Evolutionary conservation across 2,113 vertebrate species (phyloP).

Genomic region (Sturnus vulgaris): DNA sequence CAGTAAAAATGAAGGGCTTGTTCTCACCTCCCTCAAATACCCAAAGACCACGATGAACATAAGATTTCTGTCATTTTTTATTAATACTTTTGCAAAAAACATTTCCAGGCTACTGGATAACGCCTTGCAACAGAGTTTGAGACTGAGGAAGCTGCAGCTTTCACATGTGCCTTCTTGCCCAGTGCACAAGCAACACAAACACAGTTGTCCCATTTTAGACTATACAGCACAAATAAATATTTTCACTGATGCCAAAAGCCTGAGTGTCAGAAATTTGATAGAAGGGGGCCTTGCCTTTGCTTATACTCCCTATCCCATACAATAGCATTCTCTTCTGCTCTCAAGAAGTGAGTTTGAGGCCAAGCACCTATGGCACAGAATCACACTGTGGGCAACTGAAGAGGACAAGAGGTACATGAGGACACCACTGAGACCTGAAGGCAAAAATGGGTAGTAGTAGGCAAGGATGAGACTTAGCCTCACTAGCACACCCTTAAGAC

Average conservation of each 20-base stretch:
- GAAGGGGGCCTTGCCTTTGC: not conserved
- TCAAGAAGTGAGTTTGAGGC: not conserved
- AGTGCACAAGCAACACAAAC: not conserved
- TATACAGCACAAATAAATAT: not conserved
- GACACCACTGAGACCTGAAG: not conserved
- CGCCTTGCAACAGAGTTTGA: not conserved
- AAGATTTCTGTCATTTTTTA: not conserved
- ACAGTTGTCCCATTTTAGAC: not conserved
- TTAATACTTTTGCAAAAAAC: not conserved
- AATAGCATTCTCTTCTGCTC: not conserved
- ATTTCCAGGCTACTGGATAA: not conserved
- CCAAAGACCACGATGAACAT: not conserved
- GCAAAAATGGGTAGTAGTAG: not conserved
- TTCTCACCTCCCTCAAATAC: not conserved
- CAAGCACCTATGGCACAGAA: not conserved
- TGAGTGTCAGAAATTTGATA: not conserved
- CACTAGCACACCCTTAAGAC: not conserved
- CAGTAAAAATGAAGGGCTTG: not conserved
- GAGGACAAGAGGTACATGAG: not conserved
- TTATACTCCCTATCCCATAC: not conserved
- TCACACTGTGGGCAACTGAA: not conserved
- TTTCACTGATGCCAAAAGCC: not conserved
- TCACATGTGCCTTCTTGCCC: not conserved
- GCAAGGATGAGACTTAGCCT: not conserved
- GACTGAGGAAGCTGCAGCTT: not conserved